Evolutionary conservation across 53 echinoderm and acorn worm genomes (phyloP), one percentile per base, ranked within the genome.

Genomic region (Antedon mediterranea): DNA sequence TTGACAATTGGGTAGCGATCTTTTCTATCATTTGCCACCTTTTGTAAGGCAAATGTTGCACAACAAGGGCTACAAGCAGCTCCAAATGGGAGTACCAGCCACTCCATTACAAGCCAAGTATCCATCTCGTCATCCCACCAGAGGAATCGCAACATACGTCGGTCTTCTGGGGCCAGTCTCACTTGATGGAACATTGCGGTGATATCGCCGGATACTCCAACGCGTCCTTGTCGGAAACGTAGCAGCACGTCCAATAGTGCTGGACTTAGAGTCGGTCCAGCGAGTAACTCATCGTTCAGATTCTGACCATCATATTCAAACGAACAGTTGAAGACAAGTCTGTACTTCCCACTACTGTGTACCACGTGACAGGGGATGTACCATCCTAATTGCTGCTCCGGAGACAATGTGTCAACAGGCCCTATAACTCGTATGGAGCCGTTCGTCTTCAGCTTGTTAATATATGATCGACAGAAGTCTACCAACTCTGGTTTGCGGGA

Each of bases 1-100:
- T 77, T 26, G 13, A 77, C 77, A 29, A 18, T 7, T 78, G 78
- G 78, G 31, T 78, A 78, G 30, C 57, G 43, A 31, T 20, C 28
- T 14, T 78, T 78, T 3, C 43, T 70, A 11, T 78, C 43, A 31
- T 30, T 28, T 14, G 78, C 78, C 14, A 31, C 29, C 43, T 78
- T 78, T 32, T 78, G 44, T 14, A 78, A n/a, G 43, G 43, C 78
- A 42, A 43, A 78, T 2, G 43, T 42, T 13, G 78, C 43, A 27
- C 86, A 85, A 34, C 70, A 80, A 0, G 84, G 76, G 29, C 84
- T 79, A 76, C 80, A 84, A 30, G 71, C 79, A 26, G 84, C 75
- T 37, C 84, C 76, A 70, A 84, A 84, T 34, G 80, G 73, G 30
- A 80, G 41, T 57, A 77, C 31, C 80, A 73, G 73, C 29, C 74